Evolutionary conservation across 2,888 invertebrate genomes (phyloP).

Genomic region (Cheiracanthium punctorium): DNA sequence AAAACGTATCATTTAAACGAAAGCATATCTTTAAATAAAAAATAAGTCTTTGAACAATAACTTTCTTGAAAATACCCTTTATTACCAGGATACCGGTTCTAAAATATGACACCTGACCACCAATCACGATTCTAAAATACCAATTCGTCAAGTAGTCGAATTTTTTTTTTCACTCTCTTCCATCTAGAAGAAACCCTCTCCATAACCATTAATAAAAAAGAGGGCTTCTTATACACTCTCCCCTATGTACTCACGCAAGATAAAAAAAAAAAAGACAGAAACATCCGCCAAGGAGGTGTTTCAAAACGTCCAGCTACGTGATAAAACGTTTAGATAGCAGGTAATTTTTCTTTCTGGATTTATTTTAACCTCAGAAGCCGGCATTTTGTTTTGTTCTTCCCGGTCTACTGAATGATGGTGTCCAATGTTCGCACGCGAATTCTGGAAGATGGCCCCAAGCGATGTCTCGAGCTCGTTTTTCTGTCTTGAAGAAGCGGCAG

Average conservation of each 20-base stretch:
- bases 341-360: not conserved
- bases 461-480: not conserved
- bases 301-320: conserved; percentile 4
- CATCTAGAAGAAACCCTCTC: not conserved
- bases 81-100: no score
- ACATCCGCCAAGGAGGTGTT: conserved; percentile 12
- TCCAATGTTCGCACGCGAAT: conserved; percentile 1
- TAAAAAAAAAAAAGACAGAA: not conserved
- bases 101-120: conserved; percentile 1
- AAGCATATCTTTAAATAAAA: no score
- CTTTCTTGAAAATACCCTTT: no score
- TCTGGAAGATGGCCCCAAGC: not conserved
- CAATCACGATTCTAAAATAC: not conserved
- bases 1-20: no score
- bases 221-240: not conserved
- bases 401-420: not conserved
- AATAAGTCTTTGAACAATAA: no score
- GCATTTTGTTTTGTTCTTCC: not conserved
- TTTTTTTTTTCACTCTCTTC: not conserved
- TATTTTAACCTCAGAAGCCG: conserved; percentile 2
- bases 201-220: conserved; percentile 1
- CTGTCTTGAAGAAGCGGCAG: not conserved
- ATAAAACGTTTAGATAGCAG: conserved; percentile 7
- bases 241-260: not conserved
- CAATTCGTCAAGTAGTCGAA: conserved; percentile 1